Evolutionary conservation across 2,888 invertebrate species (phyloP), one percentile per base, ranked within the genome.

Genomic region (Bruchidius siliquastri): DNA sequence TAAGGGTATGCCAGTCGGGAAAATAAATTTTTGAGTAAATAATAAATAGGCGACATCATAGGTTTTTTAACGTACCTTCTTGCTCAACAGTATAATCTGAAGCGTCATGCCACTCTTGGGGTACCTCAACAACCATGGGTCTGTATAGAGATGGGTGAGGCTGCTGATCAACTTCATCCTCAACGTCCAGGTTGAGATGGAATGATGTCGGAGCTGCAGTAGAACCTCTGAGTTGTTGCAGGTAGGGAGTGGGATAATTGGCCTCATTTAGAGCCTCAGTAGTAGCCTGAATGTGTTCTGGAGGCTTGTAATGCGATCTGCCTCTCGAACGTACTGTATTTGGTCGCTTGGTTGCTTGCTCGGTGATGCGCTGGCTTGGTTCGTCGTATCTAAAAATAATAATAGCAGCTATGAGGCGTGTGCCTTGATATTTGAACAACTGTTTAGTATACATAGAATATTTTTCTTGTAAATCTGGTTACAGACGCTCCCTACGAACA

Each of bases 91-190:
- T 67, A 6, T 32, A 74, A 71, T 74, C 73, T 83, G 87, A 75
- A 83, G 80, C 79, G 84, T 86, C 81, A 82, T 87, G 75, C 77
- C 86, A 86, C 30, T 77, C 75, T 22, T 79, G 76, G 6, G 80
- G 80, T 18, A 73, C 75, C 81, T 82, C 80, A 18, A 84, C 83
- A 77, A 88, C 87, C 81, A 87, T 88, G 0, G 89, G 89, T 78
- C 87, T 87, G 78, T 88, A 88, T 68, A 89, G 86, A 0, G 90
- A 90, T 73, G 87, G 88, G 83, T 90, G 88, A 0, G 89, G 87
- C 72, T 88, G 88, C 84, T 91, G 91, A 80, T 90, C 90, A 79
- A 88, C 88, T 26, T 83, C 81, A 72, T 85, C 86, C 32, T 82
- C 80, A 22, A n/a, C 26, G 21, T 18, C 20, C 32, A 86, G 80